Evolutionary conservation across 2,797 vertebrate species (phyloP), one percentile per base, ranked within the genome.

Genomic region (Danio kyathit): DNA sequence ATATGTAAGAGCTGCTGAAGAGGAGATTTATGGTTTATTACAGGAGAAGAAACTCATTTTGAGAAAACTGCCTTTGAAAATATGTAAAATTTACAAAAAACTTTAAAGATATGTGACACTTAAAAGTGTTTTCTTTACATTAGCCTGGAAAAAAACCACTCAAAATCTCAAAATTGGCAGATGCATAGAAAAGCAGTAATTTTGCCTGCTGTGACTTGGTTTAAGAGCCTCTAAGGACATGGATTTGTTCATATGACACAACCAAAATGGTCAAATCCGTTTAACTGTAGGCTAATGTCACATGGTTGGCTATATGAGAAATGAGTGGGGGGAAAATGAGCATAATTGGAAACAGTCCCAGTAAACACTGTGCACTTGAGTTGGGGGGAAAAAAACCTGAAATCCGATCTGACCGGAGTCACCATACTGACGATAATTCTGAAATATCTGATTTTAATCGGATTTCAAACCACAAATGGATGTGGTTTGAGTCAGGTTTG

Each of bases 391-490:
- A 59, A 19, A 48, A 78, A 14, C 1, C 12, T 70, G 65, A 61
- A 79, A 79, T 79, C 38, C 0, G 41, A 78, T 60, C 65, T 41
- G 54, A 38, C 72, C 29, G 8, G 56, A 59, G 56, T 74, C 72
- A 60, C 65, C 11, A 14, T 70, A 40, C 21, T 19, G 66, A 61
- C 16, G 59, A 48, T 70, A 69, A 60, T 70, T 40, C 65, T 29
- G 41, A 70, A 60, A 78, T 40, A 79, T 49, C 29, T 16, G 54
- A 70, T 79, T 49, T 70, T 60, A 70, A 70, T 57, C 65, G 12
- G 65, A 60, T 60, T 79, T 70, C 29, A 60, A 49, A 60, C 54
- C 65, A 70, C 76, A 79, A 49, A 59, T 69, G 51, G 74, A 66
- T 66, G 60, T 63, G 21, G 51, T 46, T 21, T 16, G 13, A 19